Conservation (phyloP, 2,113 vertebrate genomes). For the Columbina picui region DNA sequence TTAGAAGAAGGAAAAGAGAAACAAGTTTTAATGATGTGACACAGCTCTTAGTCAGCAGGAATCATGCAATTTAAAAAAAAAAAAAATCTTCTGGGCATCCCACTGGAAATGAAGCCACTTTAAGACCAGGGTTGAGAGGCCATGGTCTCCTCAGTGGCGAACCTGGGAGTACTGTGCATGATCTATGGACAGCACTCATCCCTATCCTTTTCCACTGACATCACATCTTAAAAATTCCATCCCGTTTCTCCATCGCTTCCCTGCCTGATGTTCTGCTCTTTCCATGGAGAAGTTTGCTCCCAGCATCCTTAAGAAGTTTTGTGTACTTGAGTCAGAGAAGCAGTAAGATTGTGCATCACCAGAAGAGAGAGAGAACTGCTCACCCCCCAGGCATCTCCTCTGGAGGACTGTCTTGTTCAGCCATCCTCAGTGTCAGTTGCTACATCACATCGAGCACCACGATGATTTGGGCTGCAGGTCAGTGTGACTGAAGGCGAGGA, state of each 20-base stretch:
- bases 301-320: not conserved
- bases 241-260: not conserved
- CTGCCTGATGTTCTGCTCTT: not conserved
- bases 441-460: slow-evolving; percentile 31
- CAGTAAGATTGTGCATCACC: not conserved
- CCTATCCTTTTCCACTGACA: not conserved
- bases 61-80: slow-evolving; percentile 22
- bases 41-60: slow-evolving; percentile 36
- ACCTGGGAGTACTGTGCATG: not conserved
- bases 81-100: not conserved
- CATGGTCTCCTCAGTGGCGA: not conserved
- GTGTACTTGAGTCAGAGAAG: not conserved
- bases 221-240: not conserved
- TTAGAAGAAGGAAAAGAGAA: slow-evolving; percentile 26
- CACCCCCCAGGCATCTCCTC: not conserved
- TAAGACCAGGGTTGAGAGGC: not conserved
- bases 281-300: not conserved
- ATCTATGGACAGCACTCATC: not conserved
- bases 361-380: not conserved
- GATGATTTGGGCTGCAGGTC: not conserved
- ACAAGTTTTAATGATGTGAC: slow-evolving; percentile 21
- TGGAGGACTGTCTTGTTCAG: not conserved
- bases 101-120: not conserved
- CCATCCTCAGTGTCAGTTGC: not conserved
- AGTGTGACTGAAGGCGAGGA: not conserved